Evolutionary conservation across 2,113 vertebrate species (phyloP), one percentile per base, ranked within the genome.

Genomic region (Campylomormyrus numenius): DNA sequence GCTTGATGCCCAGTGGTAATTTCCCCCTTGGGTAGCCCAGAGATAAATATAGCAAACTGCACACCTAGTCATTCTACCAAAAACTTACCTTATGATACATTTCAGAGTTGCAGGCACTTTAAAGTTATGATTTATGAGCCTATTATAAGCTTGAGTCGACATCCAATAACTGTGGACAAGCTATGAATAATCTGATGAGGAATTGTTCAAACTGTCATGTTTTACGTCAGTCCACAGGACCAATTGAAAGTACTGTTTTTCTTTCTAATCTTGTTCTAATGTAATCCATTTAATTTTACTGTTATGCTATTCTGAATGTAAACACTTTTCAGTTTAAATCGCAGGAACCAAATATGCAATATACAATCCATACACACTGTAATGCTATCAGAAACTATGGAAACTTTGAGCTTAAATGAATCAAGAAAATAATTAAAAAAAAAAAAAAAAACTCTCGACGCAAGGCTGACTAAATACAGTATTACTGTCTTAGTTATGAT

Each of bases 121-220:
- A 77, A 88, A 88, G 89, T 74, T 85, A 90, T 90, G 89, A 90
- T 90, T 87, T 90, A 90, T 56, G 85, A 90, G 53, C 62, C 89
- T 88, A 90, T 90, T 90, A 90, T 88, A 90, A 88, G 85, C 89
- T 88, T 90, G 85, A 90, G 85, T 88, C 89, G 35, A 88, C 85
- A 90, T 90, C 89, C 89, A 90, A 88, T 90, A 90, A 90, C 89
- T 90, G 89, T 90, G 56, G 89, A 87, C 89, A 90, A 90, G 89
- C 85, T 88, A 50, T 90, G 89, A 90, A 90, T 90, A 90, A 90
- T 87, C 85, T 90, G 85, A 87, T 35, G 58, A 62, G 85, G 48
- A 87, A 77, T 70, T 88, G 48, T 77, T 88, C 15, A 48, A 88
- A 53, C 48, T 90, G 85, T 88, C 89, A 88, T 90, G 85, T 80